Conservation (phyloP, 2,888 invertebrate species). For the Pollenia griseotomentosa region DNA sequence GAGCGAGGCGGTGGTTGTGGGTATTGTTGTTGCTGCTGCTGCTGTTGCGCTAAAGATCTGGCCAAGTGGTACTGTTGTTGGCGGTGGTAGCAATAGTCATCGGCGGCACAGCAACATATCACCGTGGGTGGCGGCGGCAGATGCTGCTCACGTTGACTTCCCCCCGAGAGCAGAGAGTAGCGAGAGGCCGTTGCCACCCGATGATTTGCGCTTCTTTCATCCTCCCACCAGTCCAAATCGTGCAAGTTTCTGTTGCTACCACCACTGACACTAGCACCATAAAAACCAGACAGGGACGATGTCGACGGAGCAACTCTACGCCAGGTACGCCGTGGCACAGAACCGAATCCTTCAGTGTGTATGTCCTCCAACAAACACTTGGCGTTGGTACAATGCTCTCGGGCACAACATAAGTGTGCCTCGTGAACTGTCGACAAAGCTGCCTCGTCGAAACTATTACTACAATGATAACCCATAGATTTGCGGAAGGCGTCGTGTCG, state of each 20-base stretch:
- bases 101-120: slow-evolving; percentile 82
- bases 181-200: slow-evolving; percentile 76
- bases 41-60: slow-evolving; percentile 65
- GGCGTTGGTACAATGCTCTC: slow-evolving; percentile 83
- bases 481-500: slow-evolving; percentile 82
- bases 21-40: slow-evolving; percentile 52
- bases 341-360: slow-evolving; percentile 78
- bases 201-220: slow-evolving; percentile 78
- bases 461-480: slow-evolving; percentile 81
- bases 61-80: slow-evolving; percentile 78
- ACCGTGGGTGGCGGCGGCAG: slow-evolving; percentile 76
- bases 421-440: slow-evolving; percentile 73
- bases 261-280: slow-evolving; percentile 78
- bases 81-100: slow-evolving; percentile 83
- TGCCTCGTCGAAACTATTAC: slow-evolving; percentile 79
- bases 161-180: slow-evolving; percentile 75
- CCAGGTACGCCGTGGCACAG: slow-evolving; percentile 74
- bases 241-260: slow-evolving; percentile 81
- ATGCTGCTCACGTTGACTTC: slow-evolving; percentile 74
- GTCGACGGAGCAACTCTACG: slow-evolving; percentile 73
- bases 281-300: slow-evolving; percentile 74
- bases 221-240: slow-evolving; percentile 80
- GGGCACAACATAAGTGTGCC: slow-evolving; percentile 80
- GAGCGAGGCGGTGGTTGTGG: slow-evolving; percentile 74
- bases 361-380: slow-evolving; percentile 83